Evolutionary conservation across 2,888 invertebrate genomes (phyloP), one percentile per base, ranked within the genome.

Genomic region (Hirtodrosophila cameraria): DNA sequence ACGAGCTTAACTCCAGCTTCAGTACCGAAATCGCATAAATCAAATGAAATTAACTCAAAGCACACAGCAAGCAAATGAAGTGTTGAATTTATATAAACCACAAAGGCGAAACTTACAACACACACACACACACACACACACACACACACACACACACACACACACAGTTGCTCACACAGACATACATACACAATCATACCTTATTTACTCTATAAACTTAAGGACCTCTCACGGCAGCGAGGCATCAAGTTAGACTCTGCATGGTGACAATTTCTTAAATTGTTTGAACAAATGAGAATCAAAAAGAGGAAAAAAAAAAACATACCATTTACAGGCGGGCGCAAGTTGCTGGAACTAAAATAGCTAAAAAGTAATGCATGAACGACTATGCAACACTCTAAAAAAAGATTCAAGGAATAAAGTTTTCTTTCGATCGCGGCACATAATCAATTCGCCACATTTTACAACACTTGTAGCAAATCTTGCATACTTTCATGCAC

Each of bases 251-350:
- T 52, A 18, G 63, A 55, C 72, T 52, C 53, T 61, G 50, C 61
- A 39, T 33, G 67, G 53, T 60, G 74, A 84, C 84, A 81, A 81
- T 81, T 84, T 84, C 84, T 77, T 77, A 83, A 83, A 81, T 80
- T 74, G 63, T 73, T 70, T 41, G 55, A 60, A 61, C 78, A 86
- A 81, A 81, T 84, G 75, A 84, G 65, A 65, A 62, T 62, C 54
- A 48, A 65, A 80, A 59, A 38, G 53, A 42, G 61, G 36, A 53
- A 18, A 59, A 18, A 53, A 58, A 45, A 60, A 18, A 53, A 58
- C 42, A 60, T 49, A 61, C 46, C 70, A 65, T 63, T 65, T 61
- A 42, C 60, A 57, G 59, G 48, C 52, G 53, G 55, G 57, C 48
- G 54, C 49, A 77, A 70, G 57, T 63, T 73, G 62, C 54, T 68